Evolutionary conservation across 2,888 invertebrate genomes (phyloP).

Genomic region (Drosophila anceps): DNA sequence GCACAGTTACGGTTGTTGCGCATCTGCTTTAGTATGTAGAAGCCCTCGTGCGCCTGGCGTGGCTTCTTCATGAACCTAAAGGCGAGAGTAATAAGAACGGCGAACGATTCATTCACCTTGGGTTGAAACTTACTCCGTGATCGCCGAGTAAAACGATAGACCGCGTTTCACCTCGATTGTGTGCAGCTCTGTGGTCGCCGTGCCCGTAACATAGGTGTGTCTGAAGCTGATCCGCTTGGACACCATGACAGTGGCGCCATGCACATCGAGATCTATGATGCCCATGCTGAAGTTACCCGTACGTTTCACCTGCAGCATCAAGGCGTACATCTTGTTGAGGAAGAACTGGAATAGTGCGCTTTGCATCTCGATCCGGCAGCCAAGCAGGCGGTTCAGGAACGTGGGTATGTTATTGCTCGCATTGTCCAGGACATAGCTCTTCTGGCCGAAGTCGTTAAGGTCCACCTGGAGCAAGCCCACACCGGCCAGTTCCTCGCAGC

Average conservation of each 20-base stretch:
- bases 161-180: conserved; percentile 95
- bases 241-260: conserved; percentile 94
- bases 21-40: conserved; percentile 94
- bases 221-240: conserved; percentile 93
- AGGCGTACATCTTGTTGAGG: conserved; percentile 95
- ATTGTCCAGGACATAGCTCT: conserved; percentile 90
- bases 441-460: conserved; percentile 76
- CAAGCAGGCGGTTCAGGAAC: conserved; percentile 98
- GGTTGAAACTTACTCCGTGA: conserved; percentile 88
- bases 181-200: conserved; percentile 96
- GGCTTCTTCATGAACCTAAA: conserved; percentile 38
- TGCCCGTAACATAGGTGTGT: conserved; percentile 94
- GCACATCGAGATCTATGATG: conserved; percentile 94
- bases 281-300: conserved; percentile 98
- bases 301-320: conserved; percentile 96
- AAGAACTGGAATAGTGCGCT: conserved; percentile 99
- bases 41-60: conserved; percentile 91
- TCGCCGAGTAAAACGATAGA: conserved; percentile 95
- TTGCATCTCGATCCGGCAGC: conserved; percentile 98
- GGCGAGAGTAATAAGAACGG: too few species aligned
- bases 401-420: conserved; percentile 99
- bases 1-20: conserved; percentile 94
- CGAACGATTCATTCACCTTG: neutral
- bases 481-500: conserved; percentile 36
- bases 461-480: conserved; percentile 34